Evolutionary conservation across 2,888 invertebrate species (phyloP).

Genomic region (Tenthredo mesomela): DNA sequence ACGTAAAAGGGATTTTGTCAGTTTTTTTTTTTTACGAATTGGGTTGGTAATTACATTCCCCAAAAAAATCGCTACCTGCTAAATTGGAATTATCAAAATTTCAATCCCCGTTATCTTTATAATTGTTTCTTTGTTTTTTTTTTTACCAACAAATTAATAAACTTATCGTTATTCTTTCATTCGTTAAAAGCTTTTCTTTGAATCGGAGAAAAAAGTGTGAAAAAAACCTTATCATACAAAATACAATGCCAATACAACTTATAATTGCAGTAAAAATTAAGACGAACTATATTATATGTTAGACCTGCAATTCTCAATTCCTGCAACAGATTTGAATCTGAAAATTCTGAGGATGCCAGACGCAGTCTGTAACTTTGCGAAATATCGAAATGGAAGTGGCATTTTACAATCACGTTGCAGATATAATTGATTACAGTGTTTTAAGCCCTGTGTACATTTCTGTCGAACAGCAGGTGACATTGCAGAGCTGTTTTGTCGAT

Average conservation of each 20-base stretch:
- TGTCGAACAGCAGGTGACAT: background rate
- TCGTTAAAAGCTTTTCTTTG: background rate
- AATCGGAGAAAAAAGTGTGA: background rate
- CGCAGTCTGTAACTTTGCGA: background rate
- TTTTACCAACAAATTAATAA: background rate
- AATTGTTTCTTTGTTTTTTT: background rate
- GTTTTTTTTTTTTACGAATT: background rate
- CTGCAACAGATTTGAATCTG: background rate
- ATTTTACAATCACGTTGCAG: background rate
- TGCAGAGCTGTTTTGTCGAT: background rate
- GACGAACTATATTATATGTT: background rate
- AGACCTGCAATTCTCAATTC: background rate
- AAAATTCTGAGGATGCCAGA: background rate
- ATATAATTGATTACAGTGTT: background rate
- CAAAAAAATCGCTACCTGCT: conserved; percentile 6
- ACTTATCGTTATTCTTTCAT: background rate
- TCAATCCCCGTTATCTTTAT: background rate
- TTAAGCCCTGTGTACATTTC: conserved; percentile 11
- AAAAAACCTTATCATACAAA: background rate
- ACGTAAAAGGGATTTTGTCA: background rate
- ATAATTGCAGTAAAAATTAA: background rate
- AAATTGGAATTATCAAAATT: conserved; percentile 11
- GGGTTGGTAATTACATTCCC: conserved; percentile 16
- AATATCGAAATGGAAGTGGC: background rate
- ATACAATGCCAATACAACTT: background rate